These are phyloP conservation scores for Drosophila niveifrons DNA, from an alignment of 2,888 invertebrate species.

Conservation along the genomic window DNA sequence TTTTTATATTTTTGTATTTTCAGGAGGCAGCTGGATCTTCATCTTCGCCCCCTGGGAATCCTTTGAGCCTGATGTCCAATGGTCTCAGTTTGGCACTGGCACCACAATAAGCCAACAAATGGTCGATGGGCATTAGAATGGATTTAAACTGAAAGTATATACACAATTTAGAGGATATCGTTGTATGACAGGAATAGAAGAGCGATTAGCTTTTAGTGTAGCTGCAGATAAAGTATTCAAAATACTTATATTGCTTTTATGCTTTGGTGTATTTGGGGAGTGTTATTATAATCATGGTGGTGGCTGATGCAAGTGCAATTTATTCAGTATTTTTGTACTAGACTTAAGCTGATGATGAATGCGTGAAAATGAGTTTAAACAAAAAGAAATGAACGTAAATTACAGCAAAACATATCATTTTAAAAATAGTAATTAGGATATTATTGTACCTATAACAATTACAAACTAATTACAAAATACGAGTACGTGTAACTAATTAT, in stretches of 20 bases:
- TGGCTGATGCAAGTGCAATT: conserved; percentile 69
- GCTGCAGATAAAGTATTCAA: conserved; percentile 39
- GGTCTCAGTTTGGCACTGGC: conserved; percentile 82
- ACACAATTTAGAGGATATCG: conserved; percentile 19
- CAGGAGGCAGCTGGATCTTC: conserved; percentile 62
- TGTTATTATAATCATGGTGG: conserved; percentile 22
- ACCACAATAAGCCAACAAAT: conserved; percentile 68
- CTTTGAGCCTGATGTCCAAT: conserved; percentile 82
- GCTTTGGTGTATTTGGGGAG: conserved; percentile 41
- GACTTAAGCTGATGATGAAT: conserved; percentile 59
- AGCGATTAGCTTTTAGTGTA: conserved; percentile 20
- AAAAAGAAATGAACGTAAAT: conserved; percentile 52
- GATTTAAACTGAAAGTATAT: conserved; percentile 9
- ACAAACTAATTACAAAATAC: conserved; percentile 14
- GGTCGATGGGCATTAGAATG: neutral
- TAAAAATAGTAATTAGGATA: conserved; percentile 57
- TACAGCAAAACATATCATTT: conserved; percentile 82
- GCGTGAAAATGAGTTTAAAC: conserved; percentile 22
- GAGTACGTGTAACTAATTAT: conserved; percentile 15
- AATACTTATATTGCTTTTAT: conserved; percentile 53
- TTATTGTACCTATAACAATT: conserved; percentile 55
- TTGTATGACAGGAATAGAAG: neutral
- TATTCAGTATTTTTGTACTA: conserved; percentile 79
- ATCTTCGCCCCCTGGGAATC: conserved; percentile 59
- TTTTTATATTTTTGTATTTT: neutral